These are phyloP conservation scores for Drosophila tani DNA, from an alignment of 1,140 invertebrate species.

Conservation along the genomic window DNA sequence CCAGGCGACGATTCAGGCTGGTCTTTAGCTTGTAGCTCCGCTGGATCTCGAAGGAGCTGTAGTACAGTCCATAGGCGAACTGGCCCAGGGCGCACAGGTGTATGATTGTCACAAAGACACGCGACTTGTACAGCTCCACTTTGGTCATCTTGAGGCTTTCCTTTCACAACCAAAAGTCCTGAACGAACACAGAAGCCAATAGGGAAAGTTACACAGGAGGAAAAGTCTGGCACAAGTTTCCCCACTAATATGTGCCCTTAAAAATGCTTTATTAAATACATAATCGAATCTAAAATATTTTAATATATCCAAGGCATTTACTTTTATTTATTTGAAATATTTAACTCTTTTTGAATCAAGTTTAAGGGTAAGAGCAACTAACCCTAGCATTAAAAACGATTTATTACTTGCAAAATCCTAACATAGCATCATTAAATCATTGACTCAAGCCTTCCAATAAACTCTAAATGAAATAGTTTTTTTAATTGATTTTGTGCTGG, in stretches of 20 bases:
- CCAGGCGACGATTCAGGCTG: conserved; percentile 59
- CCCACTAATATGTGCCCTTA: too few species aligned
- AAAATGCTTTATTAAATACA: too few species aligned
- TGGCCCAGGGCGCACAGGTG: conserved; percentile 81
- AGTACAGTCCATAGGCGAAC: conserved; percentile 80
- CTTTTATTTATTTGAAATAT: too few species aligned
- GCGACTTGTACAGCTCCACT: conserved; percentile 84
- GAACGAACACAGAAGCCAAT: conserved; percentile 11
- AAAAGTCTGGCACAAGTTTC: background rate
- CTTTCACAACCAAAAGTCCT: conserved; percentile 9
- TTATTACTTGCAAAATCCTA: too few species aligned
- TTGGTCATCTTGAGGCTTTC: conserved; percentile 74
- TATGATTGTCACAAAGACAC: conserved; percentile 82
- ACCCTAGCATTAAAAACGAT: too few species aligned
- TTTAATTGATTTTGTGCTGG: background rate
- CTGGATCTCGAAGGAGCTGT: conserved; percentile 76
- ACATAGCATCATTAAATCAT: too few species aligned
- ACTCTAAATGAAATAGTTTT: background rate
- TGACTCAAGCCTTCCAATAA: background rate
- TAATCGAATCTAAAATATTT: too few species aligned
- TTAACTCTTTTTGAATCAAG: too few species aligned
- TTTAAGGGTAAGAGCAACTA: too few species aligned
- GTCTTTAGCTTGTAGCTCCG: conserved; percentile 77
- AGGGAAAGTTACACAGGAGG: conserved; percentile 16
- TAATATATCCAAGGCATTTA: background rate